Base-by-base conservation (phyloP, 2,797 vertebrate species). In the Alauda arvensis region DNA sequence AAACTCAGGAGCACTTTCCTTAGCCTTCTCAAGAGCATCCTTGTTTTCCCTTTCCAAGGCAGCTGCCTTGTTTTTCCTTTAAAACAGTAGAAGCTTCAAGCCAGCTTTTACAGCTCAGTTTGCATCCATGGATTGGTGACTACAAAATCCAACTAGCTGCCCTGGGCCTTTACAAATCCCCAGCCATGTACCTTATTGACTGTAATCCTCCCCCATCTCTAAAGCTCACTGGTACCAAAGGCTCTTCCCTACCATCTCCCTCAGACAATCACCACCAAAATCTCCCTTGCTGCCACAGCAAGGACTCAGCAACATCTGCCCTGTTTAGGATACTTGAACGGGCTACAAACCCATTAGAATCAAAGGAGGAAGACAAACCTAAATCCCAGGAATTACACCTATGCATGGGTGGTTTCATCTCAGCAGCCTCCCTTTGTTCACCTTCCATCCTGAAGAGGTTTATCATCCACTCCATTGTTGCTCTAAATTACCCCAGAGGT, bases 401-500 rank as follows among this genome's bases (percentile, higher is more conserved):
- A 68, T 53, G 29, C 39, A 20, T 6, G 15, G 57, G 51, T 3
- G 9, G 53, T 29, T 83, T 78, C 63, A 81, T n/a, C 63, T 89
- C 18, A 71, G 60, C 28, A 56, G 61, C 34, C 26, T 82, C 45
- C 31, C 20, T 39, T 78, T 63, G 34, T 57, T 82, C 61, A 82
- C 37, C 39, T 71, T 60, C 48, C 29, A 14, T 49, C 29, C 51
- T 18, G 34, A 89, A 66, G 3, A 2, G 69, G 25, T 85, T 91
- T 70, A 81, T 67, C 71, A 87, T 48, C 68, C 10, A 10, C 26
- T 79, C 51, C 15, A 26, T 0, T 0, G 71, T 37, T 77, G 51
- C 78, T 87, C 57, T 29, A 72, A 91, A 85, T 75, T 77, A 88
- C 48, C 80, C 85, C 45, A 77, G 83, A 87, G 78, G 66, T 91